A percentile compares a stretch with the other conserved stretches of the same genome.
Evolutionary conservation across 2,888 invertebrate species (phyloP).

Genomic region (Allygus modestus): DNA sequence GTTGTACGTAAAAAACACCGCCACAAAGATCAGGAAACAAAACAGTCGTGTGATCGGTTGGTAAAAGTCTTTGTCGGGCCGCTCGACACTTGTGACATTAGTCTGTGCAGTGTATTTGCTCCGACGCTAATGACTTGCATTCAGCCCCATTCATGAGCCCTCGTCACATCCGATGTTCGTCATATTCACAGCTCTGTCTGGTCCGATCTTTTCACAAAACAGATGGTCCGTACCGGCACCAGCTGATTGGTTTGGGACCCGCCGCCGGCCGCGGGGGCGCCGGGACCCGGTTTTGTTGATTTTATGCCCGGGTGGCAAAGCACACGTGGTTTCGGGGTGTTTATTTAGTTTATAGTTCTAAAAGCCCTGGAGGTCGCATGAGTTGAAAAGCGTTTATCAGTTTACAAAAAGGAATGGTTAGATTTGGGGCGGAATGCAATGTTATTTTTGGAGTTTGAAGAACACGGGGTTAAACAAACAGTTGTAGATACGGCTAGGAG

Average conservation of each 20-base stretch:
- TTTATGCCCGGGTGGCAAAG: slow-evolving; percentile 19
- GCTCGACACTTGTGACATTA: neutral
- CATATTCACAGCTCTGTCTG: neutral
- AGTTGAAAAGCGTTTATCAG: neutral
- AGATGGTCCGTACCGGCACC: slow-evolving; percentile 11
- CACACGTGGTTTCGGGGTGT: slow-evolving; percentile 35
- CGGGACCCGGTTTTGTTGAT: slow-evolving; percentile 4
- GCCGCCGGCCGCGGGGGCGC: neutral
- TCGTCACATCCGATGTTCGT: slow-evolving; percentile 28
- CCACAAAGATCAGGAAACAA: neutral
- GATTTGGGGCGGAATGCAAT: neutral
- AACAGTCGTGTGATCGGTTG: neutral
- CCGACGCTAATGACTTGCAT: slow-evolving; percentile 6
- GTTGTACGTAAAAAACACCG: neutral
- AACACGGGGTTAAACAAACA: too few relatives aligned
- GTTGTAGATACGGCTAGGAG: too few relatives aligned
- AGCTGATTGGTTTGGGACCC: neutral
- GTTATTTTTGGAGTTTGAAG: neutral
- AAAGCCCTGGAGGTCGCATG: slow-evolving; percentile 9
- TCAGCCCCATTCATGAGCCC: slow-evolving; percentile 17
- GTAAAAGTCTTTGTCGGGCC: slow-evolving; percentile 21
- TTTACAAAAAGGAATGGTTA: neutral
- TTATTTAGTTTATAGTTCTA: slow-evolving; percentile 33
- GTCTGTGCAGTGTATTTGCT: slow-evolving; percentile 20
- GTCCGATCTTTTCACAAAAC: neutral